phyloP scores from a whole-genome alignment of 1,140 invertebrate species.

The Andrena cerasifolii region DNA sequence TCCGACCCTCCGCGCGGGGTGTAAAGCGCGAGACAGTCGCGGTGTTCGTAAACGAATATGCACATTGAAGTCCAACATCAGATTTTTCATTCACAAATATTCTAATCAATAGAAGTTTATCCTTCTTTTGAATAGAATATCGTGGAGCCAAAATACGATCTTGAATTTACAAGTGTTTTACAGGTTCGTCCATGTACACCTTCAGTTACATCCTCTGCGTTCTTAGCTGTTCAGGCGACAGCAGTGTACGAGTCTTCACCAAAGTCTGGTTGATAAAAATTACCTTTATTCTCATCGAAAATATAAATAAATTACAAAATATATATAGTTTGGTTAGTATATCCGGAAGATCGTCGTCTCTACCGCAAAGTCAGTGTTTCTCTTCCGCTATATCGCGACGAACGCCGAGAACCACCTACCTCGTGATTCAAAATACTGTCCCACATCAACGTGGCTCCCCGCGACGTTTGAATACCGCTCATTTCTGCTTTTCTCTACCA shows the following conservation, averaged over 20 bases:
- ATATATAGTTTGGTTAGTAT: constrained; percentile 76
- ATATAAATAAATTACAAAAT: constrained; percentile 82
- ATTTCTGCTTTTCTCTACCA: constrained; percentile 42
- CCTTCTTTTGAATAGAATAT: too few species aligned
- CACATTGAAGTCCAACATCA: too few species aligned
- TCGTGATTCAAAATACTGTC: neutral
- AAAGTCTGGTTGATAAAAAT: constrained; percentile 75
- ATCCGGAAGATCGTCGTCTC: constrained; percentile 69
- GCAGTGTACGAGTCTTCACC: constrained; percentile 3
- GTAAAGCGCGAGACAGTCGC: neutral
- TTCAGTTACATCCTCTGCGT: neutral
- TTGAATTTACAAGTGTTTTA: too few species aligned
- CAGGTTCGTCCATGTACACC: too few species aligned
- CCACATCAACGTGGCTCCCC: neutral
- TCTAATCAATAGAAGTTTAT: too few species aligned
- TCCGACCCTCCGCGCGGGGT: neutral
- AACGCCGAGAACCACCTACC: constrained; percentile 30
- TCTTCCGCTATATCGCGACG: constrained; percentile 28
- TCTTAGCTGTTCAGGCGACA: neutral
- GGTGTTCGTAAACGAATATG: too few species aligned
- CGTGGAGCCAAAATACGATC: too few species aligned
- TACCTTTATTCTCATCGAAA: constrained; percentile 79
- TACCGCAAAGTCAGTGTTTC: constrained; percentile 69
- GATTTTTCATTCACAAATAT: too few species aligned
- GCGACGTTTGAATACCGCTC: constrained; percentile 28